A percentile compares a stretch with the other conserved stretches of the same genome.
These are phyloP conservation scores for Myotis yumanensis DNA, from an alignment of 2,113 vertebrate species.

Conservation along the genomic window DNA sequence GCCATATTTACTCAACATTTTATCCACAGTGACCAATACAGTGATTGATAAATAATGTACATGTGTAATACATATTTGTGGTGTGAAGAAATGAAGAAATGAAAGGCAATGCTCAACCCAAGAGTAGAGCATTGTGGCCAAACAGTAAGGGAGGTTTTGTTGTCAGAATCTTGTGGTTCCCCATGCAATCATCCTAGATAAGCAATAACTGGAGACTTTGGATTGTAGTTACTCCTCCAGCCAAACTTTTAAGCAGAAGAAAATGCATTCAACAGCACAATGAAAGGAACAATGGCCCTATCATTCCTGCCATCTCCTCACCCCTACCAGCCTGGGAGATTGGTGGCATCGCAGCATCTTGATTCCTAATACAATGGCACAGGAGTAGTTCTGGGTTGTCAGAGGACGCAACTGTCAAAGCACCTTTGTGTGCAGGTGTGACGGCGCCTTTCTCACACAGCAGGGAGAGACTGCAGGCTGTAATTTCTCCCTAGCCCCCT, in stretches of 20 bases:
- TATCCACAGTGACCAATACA: neutral
- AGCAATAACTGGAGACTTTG: neutral
- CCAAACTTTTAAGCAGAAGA: neutral
- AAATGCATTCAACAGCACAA: conserved; percentile 7
- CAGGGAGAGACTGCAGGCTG: neutral
- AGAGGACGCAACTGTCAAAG: neutral
- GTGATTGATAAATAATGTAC: neutral
- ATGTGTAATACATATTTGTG: neutral
- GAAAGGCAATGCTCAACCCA: neutral
- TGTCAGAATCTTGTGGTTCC: neutral
- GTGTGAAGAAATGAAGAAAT: neutral
- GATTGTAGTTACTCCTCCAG: neutral
- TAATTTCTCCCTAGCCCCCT: conserved; percentile 24
- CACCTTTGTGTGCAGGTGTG: neutral
- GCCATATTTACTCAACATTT: neutral
- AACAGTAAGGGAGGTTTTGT: neutral
- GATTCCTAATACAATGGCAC: conserved; percentile 27
- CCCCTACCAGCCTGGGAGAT: neutral
- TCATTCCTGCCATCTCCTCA: neutral
- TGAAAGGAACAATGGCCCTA: neutral
- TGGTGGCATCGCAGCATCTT: neutral
- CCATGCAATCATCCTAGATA: neutral
- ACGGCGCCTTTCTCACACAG: neutral
- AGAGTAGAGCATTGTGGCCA: neutral
- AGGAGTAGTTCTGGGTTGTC: neutral